A percentile compares a stretch with the other conserved stretches of the same genome.
These are phyloP conservation scores for Acrobasis repandana DNA, from an alignment of 2,888 invertebrate species.

Conservation along the genomic window DNA sequence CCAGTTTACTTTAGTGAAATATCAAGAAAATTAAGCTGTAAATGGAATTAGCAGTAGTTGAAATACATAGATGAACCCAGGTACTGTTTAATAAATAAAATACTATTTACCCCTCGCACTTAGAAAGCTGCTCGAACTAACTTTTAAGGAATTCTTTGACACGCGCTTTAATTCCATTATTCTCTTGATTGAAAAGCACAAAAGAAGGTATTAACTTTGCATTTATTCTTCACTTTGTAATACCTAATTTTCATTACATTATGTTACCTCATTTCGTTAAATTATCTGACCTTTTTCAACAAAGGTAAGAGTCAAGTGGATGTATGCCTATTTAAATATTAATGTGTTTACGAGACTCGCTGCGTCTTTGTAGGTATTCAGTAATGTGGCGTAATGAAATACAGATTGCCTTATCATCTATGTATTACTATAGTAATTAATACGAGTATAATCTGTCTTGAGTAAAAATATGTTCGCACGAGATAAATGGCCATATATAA, in stretches of 20 bases:
- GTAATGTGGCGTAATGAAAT: conserved; percentile 4
- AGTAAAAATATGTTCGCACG: too few species aligned
- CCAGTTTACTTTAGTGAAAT: too few species aligned
- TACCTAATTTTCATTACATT: conserved; percentile 29
- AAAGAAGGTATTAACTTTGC: conserved; percentile 2
- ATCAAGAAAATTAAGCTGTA: too few species aligned
- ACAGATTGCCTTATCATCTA: neutral
- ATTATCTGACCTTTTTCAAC: conserved; percentile 39
- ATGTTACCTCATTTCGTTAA: conserved; percentile 26
- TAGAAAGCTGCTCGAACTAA: neutral
- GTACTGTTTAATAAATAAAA: neutral
- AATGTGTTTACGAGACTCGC: conserved; percentile 41
- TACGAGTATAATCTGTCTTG: too few species aligned
- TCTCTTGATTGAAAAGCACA: conserved; percentile 4
- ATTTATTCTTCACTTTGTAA: conserved; percentile 22
- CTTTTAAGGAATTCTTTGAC: neutral
- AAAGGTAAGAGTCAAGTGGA: conserved; percentile 42
- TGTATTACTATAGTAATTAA: neutral
- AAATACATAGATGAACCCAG: too few species aligned
- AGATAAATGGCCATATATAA: too few species aligned
- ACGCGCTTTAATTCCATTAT: neutral
- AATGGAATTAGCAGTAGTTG: too few species aligned
- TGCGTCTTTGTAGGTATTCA: conserved; percentile 29
- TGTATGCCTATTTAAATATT: conserved; percentile 47
- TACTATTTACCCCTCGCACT: conserved; percentile 4